These are phyloP conservation scores for Probosciger aterrimus DNA, from an alignment of 2,113 vertebrate genomes.

Conservation along the genomic window DNA sequence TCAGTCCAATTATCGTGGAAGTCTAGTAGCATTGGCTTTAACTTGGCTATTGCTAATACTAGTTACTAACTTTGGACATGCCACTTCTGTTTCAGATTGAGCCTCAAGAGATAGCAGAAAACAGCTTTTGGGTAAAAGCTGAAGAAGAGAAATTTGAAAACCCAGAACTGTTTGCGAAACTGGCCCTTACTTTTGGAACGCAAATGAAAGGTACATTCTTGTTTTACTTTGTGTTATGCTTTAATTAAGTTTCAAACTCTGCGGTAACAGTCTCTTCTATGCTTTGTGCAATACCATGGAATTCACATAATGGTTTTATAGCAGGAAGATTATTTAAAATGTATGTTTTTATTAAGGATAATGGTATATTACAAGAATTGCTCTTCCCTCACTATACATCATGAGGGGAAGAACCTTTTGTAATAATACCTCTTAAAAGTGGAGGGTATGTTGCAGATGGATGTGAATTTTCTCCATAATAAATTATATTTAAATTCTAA, in stretches of 20 bases:
- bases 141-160: slow-evolving; percentile 94
- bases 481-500: neutral
- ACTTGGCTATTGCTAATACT: neutral
- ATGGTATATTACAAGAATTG: neutral
- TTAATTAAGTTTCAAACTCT: neutral
- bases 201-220: slow-evolving; percentile 88
- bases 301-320: neutral
- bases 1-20: rapidly evolving
- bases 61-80: neutral
- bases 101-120: slow-evolving; percentile 92
- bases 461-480: neutral
- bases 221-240: neutral
- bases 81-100: slow-evolving; percentile 86
- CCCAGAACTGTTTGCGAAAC: slow-evolving; percentile 88
- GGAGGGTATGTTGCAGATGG: neutral
- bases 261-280: neutral
- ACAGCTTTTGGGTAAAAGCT: slow-evolving; percentile 97
- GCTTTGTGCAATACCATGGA: neutral
- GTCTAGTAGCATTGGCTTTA: neutral
- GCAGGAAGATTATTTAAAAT: neutral
- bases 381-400: neutral
- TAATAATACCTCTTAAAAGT: neutral
- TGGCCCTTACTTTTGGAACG: slow-evolving; percentile 89
- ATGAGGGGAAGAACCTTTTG: neutral
- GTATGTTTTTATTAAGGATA: neutral